Conservation (phyloP, 2,888 invertebrate genomes). For the Melitaea athalia region DNA sequence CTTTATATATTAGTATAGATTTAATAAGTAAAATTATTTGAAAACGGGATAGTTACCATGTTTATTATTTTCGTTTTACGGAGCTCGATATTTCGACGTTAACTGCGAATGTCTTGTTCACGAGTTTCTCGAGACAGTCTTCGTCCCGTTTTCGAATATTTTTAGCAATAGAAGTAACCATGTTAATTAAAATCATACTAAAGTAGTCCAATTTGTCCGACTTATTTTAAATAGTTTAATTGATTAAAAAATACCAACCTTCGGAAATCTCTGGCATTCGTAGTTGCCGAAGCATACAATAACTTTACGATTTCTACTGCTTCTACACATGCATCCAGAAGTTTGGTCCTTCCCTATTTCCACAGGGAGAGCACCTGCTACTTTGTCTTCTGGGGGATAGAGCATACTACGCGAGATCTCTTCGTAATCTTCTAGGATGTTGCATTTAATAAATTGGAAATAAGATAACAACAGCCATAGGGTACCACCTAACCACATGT, state of each 20-base stretch:
- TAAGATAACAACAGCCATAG: slow-evolving; percentile 71
- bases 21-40: too few relatives aligned
- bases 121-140: too few relatives aligned
- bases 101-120: too few relatives aligned
- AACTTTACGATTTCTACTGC: slow-evolving; percentile 53
- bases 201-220: too few relatives aligned
- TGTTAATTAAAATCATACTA: too few relatives aligned
- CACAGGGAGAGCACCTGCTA: slow-evolving; percentile 57
- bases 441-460: slow-evolving; percentile 59
- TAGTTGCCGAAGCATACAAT: slow-evolving; percentile 81
- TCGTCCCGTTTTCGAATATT: too few relatives aligned
- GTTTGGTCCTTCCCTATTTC: slow-evolving; percentile 59
- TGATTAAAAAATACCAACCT: slow-evolving; percentile 47
- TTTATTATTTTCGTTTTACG: too few relatives aligned
- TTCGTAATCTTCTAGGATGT: slow-evolving; percentile 63
- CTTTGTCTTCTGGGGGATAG: slow-evolving; percentile 51
- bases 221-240: too few relatives aligned
- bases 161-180: too few relatives aligned
- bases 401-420: slow-evolving; percentile 54
- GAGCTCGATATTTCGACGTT: too few relatives aligned
- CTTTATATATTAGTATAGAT: too few relatives aligned
- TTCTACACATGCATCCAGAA: slow-evolving; percentile 80
- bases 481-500: slow-evolving; percentile 59
- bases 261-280: slow-evolving; percentile 75
- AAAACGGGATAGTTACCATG: too few relatives aligned